Evolutionary conservation across 2,888 invertebrate genomes (phyloP), one percentile per base, ranked within the genome.

Genomic region (Dynastes grantii): DNA sequence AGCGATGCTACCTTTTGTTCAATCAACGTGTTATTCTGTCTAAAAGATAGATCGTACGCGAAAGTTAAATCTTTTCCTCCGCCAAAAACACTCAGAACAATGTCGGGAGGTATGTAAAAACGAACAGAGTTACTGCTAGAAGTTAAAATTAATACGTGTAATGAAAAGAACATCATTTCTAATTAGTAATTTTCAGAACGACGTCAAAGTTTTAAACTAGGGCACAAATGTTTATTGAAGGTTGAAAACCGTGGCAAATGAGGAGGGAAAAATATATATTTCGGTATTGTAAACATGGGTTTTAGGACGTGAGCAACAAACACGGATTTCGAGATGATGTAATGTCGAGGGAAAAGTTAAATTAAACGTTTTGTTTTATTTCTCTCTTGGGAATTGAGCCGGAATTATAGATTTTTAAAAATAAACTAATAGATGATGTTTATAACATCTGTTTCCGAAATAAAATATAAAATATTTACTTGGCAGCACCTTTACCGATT

Each of bases 211-310:
- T 73, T 37, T 55, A 73, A 73, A 73, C 61, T 73, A 58, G 73
- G 40, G n/a, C 73, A 37, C 55, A 40, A 73, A 73, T 58, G 51
- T 73, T 73, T 73, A 73, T 73, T 73, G 58, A 73, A 73, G 55
- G 58, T 37, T 58, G 58, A 68, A 65, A 9, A 22, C 55, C n/a
- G 73, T 37, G 32, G 58, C 40, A 73, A 40, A 73, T 58, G 40
- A 45, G 27, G 22, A 55, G 55, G 55, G 55, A 22, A 40, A 37
- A 67, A 67, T 13, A 45, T 45, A 67, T 45, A 45, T 61, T 6
- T 67, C 5, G 8, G 13, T 27, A 8, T 45, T 49, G 9, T 67
- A 67, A 45, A 67, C 45, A 67, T 67, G 45, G 11, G 37, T 63
- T 64, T 37, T 64, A 37, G 29, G n/a, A 37, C 8, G 29, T 64